Conservation (phyloP, 2,113 vertebrate species). For the Aplodontia rufa region DNA sequence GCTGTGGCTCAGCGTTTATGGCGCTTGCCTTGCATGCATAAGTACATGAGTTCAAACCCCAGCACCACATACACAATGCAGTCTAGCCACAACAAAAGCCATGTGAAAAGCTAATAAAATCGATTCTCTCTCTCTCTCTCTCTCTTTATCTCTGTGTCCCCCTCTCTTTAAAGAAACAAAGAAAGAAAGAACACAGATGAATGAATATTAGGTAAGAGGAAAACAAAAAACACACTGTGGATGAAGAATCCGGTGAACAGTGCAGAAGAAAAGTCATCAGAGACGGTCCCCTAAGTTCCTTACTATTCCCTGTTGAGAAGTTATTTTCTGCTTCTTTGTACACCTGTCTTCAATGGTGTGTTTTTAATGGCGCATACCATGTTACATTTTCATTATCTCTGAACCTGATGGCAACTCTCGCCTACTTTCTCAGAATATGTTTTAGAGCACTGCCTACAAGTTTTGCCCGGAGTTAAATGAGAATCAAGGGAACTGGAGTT, state of each 20-base stretch:
- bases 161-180: too few species aligned
- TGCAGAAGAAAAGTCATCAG: background rate
- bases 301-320: background rate
- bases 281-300: background rate
- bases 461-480: background rate
- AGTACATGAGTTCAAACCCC: too few species aligned
- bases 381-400: background rate
- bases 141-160: too few species aligned
- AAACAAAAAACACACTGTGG: background rate
- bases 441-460: background rate
- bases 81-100: too few species aligned
- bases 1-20: too few species aligned
- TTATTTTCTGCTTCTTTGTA: background rate
- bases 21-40: too few species aligned
- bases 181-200: background rate
- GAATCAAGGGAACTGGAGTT: too few species aligned
- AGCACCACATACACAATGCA: too few species aligned
- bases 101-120: too few species aligned
- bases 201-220: background rate
- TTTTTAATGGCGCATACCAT: background rate
- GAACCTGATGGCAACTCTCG: background rate
- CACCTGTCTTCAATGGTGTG: background rate
- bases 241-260: background rate
- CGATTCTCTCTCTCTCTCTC: too few species aligned
- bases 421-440: background rate